A percentile compares a stretch with the other conserved stretches of the same genome.
Conservation (phyloP, 1,140 invertebrate genomes). For the Tetraneura akinire region DNA sequence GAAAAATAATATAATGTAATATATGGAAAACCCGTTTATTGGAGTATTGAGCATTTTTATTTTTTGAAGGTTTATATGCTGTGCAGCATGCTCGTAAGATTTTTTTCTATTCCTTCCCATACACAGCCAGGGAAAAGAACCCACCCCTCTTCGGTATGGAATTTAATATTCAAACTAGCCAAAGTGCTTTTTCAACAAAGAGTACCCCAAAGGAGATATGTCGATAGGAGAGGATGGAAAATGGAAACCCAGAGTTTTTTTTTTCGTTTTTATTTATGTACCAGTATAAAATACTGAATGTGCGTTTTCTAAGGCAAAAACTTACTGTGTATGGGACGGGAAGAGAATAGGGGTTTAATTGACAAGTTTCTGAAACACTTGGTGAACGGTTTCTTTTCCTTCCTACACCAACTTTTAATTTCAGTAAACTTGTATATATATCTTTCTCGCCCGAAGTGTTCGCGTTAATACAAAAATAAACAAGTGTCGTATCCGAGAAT, state of each 20-base stretch:
- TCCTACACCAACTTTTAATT: slow-evolving; percentile 37
- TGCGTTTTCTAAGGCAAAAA: slow-evolving; percentile 15
- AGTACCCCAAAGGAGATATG: slow-evolving; percentile 31
- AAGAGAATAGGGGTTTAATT: slow-evolving; percentile 28
- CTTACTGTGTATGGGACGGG: neutral
- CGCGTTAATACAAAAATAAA: slow-evolving; percentile 36
- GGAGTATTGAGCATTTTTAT: neutral
- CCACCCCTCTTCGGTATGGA: neutral
- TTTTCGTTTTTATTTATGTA: slow-evolving; percentile 12
- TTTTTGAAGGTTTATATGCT: neutral
- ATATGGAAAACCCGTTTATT: neutral
- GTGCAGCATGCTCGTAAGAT: neutral
- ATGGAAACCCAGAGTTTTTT: neutral
- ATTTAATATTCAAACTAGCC: slow-evolving; percentile 48
- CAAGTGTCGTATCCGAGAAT: slow-evolving; percentile 23
- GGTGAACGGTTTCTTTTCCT: slow-evolving; percentile 15
- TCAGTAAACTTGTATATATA: slow-evolving; percentile 20
- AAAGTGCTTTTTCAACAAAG: slow-evolving; percentile 50
- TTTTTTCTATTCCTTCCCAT: neutral
- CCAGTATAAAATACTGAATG: slow-evolving; percentile 10
- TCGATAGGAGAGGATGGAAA: neutral
- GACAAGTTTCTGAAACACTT: slow-evolving; percentile 45
- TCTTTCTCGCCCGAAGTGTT: neutral
- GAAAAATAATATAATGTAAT: neutral
- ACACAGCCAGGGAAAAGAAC: neutral